phyloP scores from a whole-genome alignment of 2,888 invertebrate genomes.

The Spodoptera picta region DNA sequence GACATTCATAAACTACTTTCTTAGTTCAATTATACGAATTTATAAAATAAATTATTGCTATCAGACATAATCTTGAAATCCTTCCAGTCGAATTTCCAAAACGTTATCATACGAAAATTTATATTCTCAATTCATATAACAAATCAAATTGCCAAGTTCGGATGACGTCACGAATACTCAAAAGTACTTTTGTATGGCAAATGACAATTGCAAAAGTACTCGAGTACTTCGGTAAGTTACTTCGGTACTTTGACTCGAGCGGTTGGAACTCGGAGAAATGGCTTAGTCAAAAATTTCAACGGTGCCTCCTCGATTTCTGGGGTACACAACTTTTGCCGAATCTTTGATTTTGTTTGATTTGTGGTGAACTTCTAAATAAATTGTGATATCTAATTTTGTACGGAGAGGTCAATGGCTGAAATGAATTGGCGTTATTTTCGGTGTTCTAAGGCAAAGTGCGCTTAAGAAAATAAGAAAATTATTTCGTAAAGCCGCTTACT shows the following conservation, averaged over 20 bases:
- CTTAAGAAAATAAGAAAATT: constrained; percentile 2
- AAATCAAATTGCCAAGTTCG: constrained; percentile 52
- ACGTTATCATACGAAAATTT: constrained; percentile 22
- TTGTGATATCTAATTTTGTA: not conserved
- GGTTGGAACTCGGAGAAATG: constrained; percentile 6
- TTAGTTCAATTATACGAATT: no score
- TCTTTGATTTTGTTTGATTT: constrained; percentile 13
- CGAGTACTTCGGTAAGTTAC: constrained; percentile 29
- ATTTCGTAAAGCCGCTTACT: constrained; percentile 1
- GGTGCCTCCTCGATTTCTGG: constrained; percentile 15
- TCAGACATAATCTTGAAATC: not conserved
- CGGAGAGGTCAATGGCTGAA: not conserved
- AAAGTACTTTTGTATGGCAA: constrained; percentile 41
- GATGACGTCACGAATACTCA: constrained; percentile 31
- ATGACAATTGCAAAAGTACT: constrained; percentile 52
- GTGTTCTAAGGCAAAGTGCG: not conserved
- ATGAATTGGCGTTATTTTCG: not conserved
- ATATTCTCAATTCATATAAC: constrained; percentile 35
- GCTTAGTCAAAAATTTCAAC: constrained; percentile 38
- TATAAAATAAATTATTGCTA: no score
- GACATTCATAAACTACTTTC: no score
- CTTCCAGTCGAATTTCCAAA: not conserved
- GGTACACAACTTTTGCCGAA: constrained; percentile 3
- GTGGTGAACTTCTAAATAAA: constrained; percentile 2
- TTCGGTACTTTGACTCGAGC: constrained; percentile 38